These are phyloP conservation scores for Melolontha melolontha DNA, from an alignment of 2,888 invertebrate species.

Conservation along the genomic window DNA sequence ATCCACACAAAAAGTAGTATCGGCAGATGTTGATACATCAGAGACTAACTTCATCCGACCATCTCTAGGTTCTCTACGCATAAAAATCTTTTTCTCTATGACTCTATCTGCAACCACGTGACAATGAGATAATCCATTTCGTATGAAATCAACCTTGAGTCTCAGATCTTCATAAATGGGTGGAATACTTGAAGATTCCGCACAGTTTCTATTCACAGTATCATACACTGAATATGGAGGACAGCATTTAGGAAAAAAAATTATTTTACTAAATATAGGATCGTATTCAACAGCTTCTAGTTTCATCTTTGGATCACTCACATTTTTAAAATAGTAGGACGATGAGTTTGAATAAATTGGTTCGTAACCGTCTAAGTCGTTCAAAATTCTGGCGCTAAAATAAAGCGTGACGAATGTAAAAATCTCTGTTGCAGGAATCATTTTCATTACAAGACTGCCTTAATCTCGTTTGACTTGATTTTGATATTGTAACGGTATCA, in stretches of 20 bases:
- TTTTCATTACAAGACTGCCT: slow-evolving; percentile 3
- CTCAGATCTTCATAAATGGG: slow-evolving; percentile 22
- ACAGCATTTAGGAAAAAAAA: slow-evolving; percentile 24
- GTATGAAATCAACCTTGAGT: not conserved
- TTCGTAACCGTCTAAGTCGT: slow-evolving; percentile 4
- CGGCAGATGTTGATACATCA: not conserved
- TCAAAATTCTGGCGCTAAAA: not conserved
- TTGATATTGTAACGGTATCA: slow-evolving; percentile 18
- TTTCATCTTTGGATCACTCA: not conserved
- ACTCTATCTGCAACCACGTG: slow-evolving; percentile 22
- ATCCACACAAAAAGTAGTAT: slow-evolving; percentile 10
- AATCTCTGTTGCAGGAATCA: slow-evolving; percentile 18
- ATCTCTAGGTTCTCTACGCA: not conserved
- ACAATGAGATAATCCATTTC: slow-evolving; percentile 13
- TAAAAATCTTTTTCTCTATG: not conserved
- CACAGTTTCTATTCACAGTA: slow-evolving; percentile 6
- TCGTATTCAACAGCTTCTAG: slow-evolving; percentile 10
- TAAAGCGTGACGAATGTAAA: slow-evolving; percentile 2
- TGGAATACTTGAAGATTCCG: not conserved
- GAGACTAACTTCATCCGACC: not conserved
- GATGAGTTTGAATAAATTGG: slow-evolving; percentile 13
- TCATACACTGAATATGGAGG: slow-evolving; percentile 13
- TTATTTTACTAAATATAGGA: not conserved
- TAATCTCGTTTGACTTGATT: not conserved
- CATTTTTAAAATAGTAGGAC: slow-evolving; percentile 12